A percentile compares a stretch with the other conserved stretches of the same genome.
Evolutionary conservation across 2,797 vertebrate genomes (phyloP).

Genomic region (Pteropus rufus): DNA sequence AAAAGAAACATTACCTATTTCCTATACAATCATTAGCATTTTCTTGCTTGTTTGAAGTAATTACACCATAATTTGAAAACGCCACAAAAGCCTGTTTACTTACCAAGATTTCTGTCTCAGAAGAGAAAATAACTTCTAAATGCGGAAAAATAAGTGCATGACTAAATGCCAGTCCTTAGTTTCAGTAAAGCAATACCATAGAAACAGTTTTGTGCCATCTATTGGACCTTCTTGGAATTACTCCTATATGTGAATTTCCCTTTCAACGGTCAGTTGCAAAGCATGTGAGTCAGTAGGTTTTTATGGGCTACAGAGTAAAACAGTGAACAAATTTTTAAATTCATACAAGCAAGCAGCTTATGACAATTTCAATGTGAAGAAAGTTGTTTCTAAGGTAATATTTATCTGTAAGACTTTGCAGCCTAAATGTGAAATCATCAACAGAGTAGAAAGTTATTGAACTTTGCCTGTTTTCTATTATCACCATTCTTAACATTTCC

Average conservation of each 20-base stretch:
- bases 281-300: neutral
- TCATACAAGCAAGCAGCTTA: neutral
- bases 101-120: slow-evolving; percentile 35
- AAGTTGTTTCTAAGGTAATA: neutral
- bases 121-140: slow-evolving; percentile 21
- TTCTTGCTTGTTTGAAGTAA: neutral
- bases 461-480: neutral
- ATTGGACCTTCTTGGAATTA: slow-evolving; percentile 20
- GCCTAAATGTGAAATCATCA: neutral
- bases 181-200: neutral
- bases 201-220: slow-evolving; percentile 48
- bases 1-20: neutral
- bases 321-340: neutral
- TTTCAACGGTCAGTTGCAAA: neutral
- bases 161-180: neutral
- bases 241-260: neutral
- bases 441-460: neutral
- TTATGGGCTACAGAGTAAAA: neutral
- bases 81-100: slow-evolving; percentile 29
- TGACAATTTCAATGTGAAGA: neutral
- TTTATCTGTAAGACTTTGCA: neutral
- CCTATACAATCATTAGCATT: neutral
- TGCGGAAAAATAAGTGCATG: neutral
- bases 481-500: neutral
- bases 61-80: neutral